phyloP scores from a whole-genome alignment of 2,113 vertebrate species.

The Tragelaphus buxtoni region DNA sequence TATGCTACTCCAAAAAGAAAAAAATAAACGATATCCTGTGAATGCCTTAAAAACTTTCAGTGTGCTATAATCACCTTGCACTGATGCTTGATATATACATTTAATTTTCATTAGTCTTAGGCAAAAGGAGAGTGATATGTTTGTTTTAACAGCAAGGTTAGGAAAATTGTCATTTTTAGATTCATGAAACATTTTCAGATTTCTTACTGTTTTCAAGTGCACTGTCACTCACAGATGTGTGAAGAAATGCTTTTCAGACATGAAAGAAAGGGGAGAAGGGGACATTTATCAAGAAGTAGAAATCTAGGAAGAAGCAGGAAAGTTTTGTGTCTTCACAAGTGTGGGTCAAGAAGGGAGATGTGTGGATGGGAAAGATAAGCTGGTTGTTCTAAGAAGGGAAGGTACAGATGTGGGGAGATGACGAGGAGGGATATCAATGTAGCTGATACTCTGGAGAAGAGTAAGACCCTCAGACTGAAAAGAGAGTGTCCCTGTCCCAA shows the following conservation, averaged over 20 bases:
- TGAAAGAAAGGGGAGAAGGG: background rate
- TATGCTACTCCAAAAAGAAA: background rate
- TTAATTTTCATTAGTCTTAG: background rate
- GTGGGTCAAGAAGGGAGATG: background rate
- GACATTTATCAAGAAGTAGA: background rate
- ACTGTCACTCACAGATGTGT: background rate
- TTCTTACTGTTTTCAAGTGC: background rate
- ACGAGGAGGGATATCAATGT: background rate
- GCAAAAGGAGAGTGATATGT: background rate
- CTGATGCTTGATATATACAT: background rate
- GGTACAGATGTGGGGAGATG: too few relatives aligned
- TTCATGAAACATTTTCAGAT: background rate
- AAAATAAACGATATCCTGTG: background rate
- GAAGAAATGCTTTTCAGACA: background rate
- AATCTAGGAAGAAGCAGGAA: background rate
- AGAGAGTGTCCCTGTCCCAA: background rate
- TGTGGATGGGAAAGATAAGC: rapidly evolving
- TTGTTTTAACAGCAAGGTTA: background rate
- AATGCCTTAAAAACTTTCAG: constrained; percentile 2
- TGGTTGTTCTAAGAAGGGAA: background rate
- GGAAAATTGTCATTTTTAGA: background rate
- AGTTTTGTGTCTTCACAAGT: background rate
- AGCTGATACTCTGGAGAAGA: background rate
- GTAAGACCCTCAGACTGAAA: background rate
- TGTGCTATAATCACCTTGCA: background rate